These are phyloP conservation scores for Cottus gobio DNA, from an alignment of 2,113 vertebrate species.

Conservation along the genomic window DNA sequence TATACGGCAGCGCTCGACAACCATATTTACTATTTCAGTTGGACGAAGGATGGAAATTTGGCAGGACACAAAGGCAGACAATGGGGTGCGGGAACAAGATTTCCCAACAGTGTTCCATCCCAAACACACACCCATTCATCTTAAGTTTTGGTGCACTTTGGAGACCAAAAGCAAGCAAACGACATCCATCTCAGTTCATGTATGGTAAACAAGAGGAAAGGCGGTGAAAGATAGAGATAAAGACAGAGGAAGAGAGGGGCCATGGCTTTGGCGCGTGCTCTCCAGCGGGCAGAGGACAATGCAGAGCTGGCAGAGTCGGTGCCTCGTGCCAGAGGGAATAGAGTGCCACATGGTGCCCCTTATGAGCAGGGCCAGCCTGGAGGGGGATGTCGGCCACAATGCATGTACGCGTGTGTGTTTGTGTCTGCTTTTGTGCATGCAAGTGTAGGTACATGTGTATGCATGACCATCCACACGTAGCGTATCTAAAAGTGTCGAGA, in stretches of 20 bases:
- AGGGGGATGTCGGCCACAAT: slow-evolving; percentile 73
- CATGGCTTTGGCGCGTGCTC: slow-evolving; percentile 65
- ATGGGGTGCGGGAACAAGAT: slow-evolving; percentile 56
- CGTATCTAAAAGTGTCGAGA: slow-evolving; percentile 23
- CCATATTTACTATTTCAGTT: slow-evolving; percentile 51
- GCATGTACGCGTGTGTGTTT: slow-evolving; percentile 41
- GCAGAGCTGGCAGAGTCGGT: slow-evolving; percentile 77
- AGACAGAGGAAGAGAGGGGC: slow-evolving; percentile 52
- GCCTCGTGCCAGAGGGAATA: slow-evolving; percentile 84
- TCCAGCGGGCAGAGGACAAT: slow-evolving; percentile 83
- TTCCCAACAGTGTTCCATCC: slow-evolving; percentile 66
- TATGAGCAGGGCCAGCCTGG: slow-evolving; percentile 80
- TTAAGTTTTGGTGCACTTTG: slow-evolving; percentile 62
- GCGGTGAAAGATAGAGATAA: slow-evolving; percentile 20
- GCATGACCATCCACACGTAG: slow-evolving; percentile 13
- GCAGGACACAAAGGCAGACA: slow-evolving; percentile 66
- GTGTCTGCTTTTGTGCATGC: slow-evolving; percentile 54
- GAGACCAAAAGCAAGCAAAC: slow-evolving; percentile 61
- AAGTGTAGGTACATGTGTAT: slow-evolving; percentile 32
- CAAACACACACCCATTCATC: slow-evolving; percentile 70
- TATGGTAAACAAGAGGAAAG: slow-evolving; percentile 60
- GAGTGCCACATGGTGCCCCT: slow-evolving; percentile 85
- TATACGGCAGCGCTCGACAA: slow-evolving; percentile 22
- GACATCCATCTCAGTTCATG: slow-evolving; percentile 67
- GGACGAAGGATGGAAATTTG: slow-evolving; percentile 55